These are phyloP conservation scores for Nebria salina DNA, from an alignment of 2,888 invertebrate species.

Conservation along the genomic window DNA sequence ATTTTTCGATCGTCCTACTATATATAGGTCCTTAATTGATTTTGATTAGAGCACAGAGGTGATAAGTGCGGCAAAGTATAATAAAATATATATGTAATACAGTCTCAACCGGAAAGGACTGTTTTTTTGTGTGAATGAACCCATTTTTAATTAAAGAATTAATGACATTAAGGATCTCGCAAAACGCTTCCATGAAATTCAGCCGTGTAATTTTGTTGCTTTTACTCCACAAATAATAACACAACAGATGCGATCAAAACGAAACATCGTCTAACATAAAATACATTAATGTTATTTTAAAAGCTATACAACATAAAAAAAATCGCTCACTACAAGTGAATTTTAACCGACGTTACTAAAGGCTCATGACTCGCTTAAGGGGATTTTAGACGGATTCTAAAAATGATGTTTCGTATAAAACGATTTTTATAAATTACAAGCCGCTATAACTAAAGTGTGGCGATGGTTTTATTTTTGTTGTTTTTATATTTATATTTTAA, in stretches of 20 bases:
- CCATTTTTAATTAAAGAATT: slow-evolving; percentile 39
- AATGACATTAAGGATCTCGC: slow-evolving; percentile 20
- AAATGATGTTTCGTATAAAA: too few relatives aligned
- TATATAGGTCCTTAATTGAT: too few relatives aligned
- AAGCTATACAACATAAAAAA: neutral
- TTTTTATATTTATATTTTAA: too few relatives aligned
- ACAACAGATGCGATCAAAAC: neutral
- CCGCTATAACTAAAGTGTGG: too few relatives aligned
- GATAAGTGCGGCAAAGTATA: too few relatives aligned
- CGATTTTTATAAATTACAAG: too few relatives aligned
- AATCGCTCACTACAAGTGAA: neutral
- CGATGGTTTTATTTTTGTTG: too few relatives aligned
- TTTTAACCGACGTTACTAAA: too few relatives aligned
- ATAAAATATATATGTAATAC: neutral
- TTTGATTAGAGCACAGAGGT: too few relatives aligned
- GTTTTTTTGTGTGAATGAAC: slow-evolving; percentile 9
- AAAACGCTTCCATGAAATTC: neutral
- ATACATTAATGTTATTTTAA: neutral
- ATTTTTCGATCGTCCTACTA: too few relatives aligned
- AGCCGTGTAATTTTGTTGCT: neutral
- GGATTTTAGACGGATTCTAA: too few relatives aligned
- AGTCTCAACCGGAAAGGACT: neutral
- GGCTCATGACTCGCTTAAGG: too few relatives aligned
- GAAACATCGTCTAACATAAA: neutral
- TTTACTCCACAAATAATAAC: neutral